A percentile compares a stretch with the other conserved stretches of the same genome.
Evolutionary conservation across 92 coral and sea anemone genomes (phyloP).

Genomic region (Porites divaricata): DNA sequence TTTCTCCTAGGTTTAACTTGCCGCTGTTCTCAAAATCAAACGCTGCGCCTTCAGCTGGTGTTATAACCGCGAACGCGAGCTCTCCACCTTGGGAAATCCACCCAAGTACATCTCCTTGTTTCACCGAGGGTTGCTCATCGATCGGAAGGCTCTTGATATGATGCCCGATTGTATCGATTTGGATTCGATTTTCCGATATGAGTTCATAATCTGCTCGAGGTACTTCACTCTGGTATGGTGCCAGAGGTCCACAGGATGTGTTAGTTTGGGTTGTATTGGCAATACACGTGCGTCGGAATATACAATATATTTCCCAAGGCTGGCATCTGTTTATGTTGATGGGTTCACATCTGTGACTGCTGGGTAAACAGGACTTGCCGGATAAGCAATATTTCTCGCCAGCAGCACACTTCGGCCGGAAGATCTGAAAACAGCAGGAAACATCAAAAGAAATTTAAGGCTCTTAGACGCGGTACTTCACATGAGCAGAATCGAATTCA

Average conservation of each 20-base stretch:
- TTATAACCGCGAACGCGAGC: constrained; percentile 62
- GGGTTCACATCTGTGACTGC: constrained; percentile 41
- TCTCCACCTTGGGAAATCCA: constrained; percentile 80
- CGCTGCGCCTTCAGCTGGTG: constrained; percentile 49
- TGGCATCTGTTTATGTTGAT: constrained; percentile 50
- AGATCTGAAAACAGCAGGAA: constrained; percentile 49
- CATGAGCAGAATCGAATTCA: too few relatives aligned
- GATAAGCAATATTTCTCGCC: constrained; percentile 74
- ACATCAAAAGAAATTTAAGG: too few relatives aligned
- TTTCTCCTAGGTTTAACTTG: constrained; percentile 63
- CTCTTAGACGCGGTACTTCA: too few relatives aligned
- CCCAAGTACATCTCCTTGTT: constrained; percentile 80
- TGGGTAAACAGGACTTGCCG: constrained; percentile 61
- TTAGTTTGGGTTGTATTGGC: constrained; percentile 59
- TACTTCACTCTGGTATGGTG: constrained; percentile 57
- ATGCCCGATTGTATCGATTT: constrained; percentile 68
- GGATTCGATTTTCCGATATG: constrained; percentile 58
- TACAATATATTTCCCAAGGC: constrained; percentile 57
- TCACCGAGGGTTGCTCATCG: constrained; percentile 54
- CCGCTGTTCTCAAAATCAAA: constrained; percentile 67
- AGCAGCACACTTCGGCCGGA: constrained; percentile 65
- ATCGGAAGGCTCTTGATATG: constrained; percentile 66
- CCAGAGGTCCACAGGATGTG: constrained; percentile 52
- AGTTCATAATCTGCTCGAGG: constrained; percentile 85
- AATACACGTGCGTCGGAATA: constrained; percentile 70